A percentile compares a stretch with the other conserved stretches of the same genome.
These are phyloP conservation scores for Orius insidiosus DNA, from an alignment of 1,140 invertebrate genomes.

Conservation along the genomic window DNA sequence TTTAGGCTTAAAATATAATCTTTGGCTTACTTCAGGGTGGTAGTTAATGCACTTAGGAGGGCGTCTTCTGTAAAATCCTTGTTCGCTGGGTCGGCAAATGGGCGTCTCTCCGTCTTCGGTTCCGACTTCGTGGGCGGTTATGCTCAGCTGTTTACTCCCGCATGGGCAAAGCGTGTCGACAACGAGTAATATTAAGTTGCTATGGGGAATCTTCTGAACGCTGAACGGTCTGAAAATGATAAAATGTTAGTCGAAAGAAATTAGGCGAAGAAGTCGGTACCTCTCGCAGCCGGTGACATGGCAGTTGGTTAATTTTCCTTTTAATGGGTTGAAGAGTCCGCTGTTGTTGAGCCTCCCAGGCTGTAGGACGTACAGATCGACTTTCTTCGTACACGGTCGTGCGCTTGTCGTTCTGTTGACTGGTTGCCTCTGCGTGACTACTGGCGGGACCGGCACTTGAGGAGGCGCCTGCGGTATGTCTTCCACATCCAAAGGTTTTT, in stretches of 20 bases:
- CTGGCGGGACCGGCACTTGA: conserved; percentile 24
- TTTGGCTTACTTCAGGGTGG: conserved; percentile 51
- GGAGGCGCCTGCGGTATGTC: conserved; percentile 23
- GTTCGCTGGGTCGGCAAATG: conserved; percentile 32
- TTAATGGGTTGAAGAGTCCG: conserved; percentile 52
- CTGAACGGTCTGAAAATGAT: conserved; percentile 57
- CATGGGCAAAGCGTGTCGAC: conserved; percentile 80
- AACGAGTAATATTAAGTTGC: conserved; percentile 75
- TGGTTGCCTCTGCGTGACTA: conserved; percentile 23
- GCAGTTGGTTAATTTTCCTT: conserved; percentile 82
- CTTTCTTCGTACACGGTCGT: conserved; percentile 67
- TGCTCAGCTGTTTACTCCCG: conserved; percentile 63
- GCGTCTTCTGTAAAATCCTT: conserved; percentile 42
- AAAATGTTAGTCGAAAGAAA: not conserved
- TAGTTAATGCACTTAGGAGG: conserved; percentile 71
- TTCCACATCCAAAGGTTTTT: conserved; percentile 21
- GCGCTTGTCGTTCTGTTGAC: conserved; percentile 26
- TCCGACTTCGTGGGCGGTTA: conserved; percentile 53
- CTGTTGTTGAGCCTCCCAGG: conserved; percentile 61
- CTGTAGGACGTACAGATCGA: conserved; percentile 71
- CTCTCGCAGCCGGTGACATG: conserved; percentile 76
- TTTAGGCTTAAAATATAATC: not conserved
- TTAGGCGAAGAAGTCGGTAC: conserved; percentile 28
- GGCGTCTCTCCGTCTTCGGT: conserved; percentile 24
- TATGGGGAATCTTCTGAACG: conserved; percentile 80